Conservation (phyloP, 2,113 vertebrate genomes). For the Cheirogaleus medius region DNA sequence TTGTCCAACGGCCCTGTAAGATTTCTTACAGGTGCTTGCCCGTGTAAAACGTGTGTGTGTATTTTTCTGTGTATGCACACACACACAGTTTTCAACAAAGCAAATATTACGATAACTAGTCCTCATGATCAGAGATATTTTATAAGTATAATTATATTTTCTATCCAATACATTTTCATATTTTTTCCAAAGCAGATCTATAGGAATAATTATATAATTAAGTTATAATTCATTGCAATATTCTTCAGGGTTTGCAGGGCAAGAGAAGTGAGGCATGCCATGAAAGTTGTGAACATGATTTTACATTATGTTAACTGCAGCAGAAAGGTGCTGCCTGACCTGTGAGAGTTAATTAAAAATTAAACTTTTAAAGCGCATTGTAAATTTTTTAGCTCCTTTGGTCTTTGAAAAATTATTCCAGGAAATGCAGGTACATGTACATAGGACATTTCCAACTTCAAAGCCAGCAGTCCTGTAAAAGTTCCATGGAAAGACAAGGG, state of each 20-base stretch:
- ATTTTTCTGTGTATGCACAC: background rate
- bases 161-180: background rate
- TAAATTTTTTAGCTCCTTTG: background rate
- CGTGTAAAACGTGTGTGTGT: background rate
- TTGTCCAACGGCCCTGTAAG: background rate
- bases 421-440: no score
- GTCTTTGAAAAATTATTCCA: background rate
- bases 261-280: background rate
- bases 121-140: background rate
- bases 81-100: background rate
- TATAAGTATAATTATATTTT: background rate
- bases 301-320: background rate
- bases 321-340: constrained; percentile 62
- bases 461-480: background rate
- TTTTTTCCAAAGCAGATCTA: constrained; percentile 41
- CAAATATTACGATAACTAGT: background rate
- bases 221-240: constrained; percentile 58
- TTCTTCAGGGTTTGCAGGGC: constrained; percentile 31
- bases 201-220: constrained; percentile 47
- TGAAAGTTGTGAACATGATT: constrained; percentile 61
- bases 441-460: background rate
- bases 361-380: background rate
- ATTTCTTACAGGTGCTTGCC: background rate
- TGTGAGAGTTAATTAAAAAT: constrained; percentile 42
- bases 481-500: background rate